Base-by-base conservation (phyloP, 2,888 invertebrate genomes). In the Cenopis cana region DNA sequence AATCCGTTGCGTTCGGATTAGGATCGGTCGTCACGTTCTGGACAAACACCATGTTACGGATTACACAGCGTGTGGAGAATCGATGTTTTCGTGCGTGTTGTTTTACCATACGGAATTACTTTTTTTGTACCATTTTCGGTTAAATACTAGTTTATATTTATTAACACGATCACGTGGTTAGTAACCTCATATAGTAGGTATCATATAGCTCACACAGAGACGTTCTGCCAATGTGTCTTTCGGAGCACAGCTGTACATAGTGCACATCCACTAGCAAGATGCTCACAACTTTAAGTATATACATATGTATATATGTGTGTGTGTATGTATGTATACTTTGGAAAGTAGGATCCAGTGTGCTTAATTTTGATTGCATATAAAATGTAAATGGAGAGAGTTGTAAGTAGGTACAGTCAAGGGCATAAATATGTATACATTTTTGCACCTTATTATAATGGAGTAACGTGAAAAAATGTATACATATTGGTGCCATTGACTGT, bases 41-140 rank as follows among this genome's bases (percentile, higher is more conserved):
- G 87, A 80, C 89, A 90, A 90, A 90, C 87, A 90, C 82, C 83
- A 82, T 81, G 87, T 79, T 87, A 86, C 81, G 85, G 85, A 86
- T 87, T 85, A 83, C 78, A 83, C 76, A 75, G 80, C 79, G 89
- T 86, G 88, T 89, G 83, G 81, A 84, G 83, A 89, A 90, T 90
- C 78, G 79, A 74, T 76, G 76, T 82, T 82, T 82, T 77, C 81
- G 82, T 80, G 84, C 81, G 83, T 78, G 81, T 86, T 84, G 77
- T 79, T 81, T 85, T 81, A 81, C 75, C 81, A 81, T 74, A 76
- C 74, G 72, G 49, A 60, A 66, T 66, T 46, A 46, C 12, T 38
- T 67, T 56, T 71, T 66, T 71, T 61, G 24, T 55, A 11, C 66
- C 36, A 18, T 66, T 36, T 54, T 14, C 55, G 64, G 57, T 57